A percentile compares a stretch with the other conserved stretches of the same genome.
Conservation (phyloP, 1,140 invertebrate genomes). For the Batillaria attramentaria region DNA sequence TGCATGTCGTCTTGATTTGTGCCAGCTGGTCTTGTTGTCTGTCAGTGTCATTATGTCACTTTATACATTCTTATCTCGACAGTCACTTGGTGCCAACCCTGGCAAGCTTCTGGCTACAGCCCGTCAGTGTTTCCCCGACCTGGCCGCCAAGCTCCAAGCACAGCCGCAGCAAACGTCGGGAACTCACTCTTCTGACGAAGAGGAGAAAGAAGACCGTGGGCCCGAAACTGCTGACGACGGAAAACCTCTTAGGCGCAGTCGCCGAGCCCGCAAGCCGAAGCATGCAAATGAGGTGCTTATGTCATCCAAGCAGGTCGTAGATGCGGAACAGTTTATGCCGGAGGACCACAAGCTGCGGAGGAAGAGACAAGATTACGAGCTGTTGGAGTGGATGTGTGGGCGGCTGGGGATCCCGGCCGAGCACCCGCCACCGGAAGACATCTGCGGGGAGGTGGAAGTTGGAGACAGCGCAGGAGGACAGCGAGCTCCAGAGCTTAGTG, state of each 20-base stretch:
- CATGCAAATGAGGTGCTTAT: background rate
- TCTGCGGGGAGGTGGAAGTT: background rate
- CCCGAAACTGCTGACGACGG: background rate
- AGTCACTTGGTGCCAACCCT: constrained; percentile 20
- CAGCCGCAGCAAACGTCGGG: background rate
- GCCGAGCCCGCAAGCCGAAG: background rate
- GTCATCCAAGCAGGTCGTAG: background rate
- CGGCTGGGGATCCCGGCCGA: constrained; percentile 3
- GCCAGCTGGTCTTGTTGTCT: too few species aligned
- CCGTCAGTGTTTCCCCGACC: background rate
- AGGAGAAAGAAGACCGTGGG: background rate
- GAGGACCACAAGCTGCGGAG: background rate
- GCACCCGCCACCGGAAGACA: background rate
- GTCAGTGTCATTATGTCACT: too few species aligned
- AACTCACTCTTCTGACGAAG: background rate
- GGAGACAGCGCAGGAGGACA: background rate
- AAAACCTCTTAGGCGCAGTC: constrained; percentile 1
- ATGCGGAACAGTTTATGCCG: background rate
- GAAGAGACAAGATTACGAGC: background rate
- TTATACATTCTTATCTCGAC: background rate
- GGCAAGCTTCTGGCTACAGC: background rate
- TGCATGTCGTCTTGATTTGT: too few species aligned
- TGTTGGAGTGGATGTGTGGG: constrained; percentile 22
- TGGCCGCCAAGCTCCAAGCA: constrained; percentile 5
- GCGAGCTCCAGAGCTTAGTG: background rate